phyloP scores from a whole-genome alignment of 1,140 invertebrate genomes.

The Triops longicaudatus region DNA sequence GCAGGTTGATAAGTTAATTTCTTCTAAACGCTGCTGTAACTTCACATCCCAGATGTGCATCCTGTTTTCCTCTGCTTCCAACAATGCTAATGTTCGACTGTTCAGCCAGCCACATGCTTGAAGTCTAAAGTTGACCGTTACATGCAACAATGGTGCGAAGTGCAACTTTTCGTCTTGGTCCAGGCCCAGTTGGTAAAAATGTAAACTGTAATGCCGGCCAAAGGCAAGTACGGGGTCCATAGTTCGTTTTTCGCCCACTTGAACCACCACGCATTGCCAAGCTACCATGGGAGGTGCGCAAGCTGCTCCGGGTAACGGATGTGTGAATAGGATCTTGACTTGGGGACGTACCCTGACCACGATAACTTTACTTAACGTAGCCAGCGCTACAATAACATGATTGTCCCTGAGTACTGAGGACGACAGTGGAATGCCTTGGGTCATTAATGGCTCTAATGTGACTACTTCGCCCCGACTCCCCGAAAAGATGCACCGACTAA shows the following conservation, averaged over 20 bases:
- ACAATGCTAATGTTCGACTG: slow-evolving; percentile 28
- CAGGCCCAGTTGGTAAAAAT: slow-evolving; percentile 65
- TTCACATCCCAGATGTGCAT: slow-evolving; percentile 25
- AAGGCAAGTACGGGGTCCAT: slow-evolving; percentile 79
- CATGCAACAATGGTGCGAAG: slow-evolving; percentile 21
- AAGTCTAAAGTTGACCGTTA: slow-evolving; percentile 21
- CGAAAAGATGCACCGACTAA: slow-evolving; percentile 48
- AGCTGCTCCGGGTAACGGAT: slow-evolving; percentile 45
- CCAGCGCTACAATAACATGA: slow-evolving; percentile 78
- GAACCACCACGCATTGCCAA: slow-evolving; percentile 85
- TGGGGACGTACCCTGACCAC: slow-evolving; percentile 66
- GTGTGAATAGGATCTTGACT: slow-evolving; percentile 58
- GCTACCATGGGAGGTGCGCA: slow-evolving; percentile 66
- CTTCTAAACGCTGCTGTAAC: slow-evolving; percentile 28
- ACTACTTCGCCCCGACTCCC: slow-evolving; percentile 88
- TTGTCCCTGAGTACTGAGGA: slow-evolving; percentile 50
- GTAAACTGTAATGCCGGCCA: slow-evolving; percentile 64
- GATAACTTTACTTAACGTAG: slow-evolving; percentile 74
- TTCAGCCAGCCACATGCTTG: slow-evolving; percentile 22
- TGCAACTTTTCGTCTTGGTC: slow-evolving; percentile 17
- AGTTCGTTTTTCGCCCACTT: slow-evolving; percentile 58
- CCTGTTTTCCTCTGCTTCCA: slow-evolving; percentile 9
- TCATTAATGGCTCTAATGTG: slow-evolving; percentile 70
- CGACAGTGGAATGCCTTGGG: slow-evolving; percentile 55
- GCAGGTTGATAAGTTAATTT: slow-evolving; percentile 37